These are phyloP conservation scores for Hypomesus transpacificus DNA, from an alignment of 2,113 vertebrate species.

Conservation along the genomic window DNA sequence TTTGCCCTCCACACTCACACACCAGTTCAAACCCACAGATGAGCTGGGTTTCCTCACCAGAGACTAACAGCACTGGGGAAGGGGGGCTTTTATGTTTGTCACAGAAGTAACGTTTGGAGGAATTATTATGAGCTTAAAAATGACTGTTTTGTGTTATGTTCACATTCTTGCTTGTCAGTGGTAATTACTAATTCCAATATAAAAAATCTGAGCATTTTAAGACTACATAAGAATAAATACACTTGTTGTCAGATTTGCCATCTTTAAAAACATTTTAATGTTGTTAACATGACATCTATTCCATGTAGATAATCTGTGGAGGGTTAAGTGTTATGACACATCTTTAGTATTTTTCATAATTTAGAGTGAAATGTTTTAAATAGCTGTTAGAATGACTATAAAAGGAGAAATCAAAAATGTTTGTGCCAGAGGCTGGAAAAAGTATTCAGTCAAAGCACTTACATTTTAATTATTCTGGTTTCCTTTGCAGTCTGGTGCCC, in stretches of 20 bases:
- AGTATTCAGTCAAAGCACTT: constrained; percentile 66
- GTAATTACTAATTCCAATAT: not conserved
- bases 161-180: constrained; percentile 1
- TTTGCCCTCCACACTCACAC: constrained; percentile 29
- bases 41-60: constrained; percentile 22
- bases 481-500: constrained; percentile 62
- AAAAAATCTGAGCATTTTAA: no score
- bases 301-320: constrained; percentile 42
- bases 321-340: constrained; percentile 33
- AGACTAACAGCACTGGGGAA: not conserved
- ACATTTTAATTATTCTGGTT: constrained; percentile 67
- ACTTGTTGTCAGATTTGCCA: no score
- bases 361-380: constrained; percentile 47
- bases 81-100: not conserved
- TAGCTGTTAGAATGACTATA: constrained; percentile 52
- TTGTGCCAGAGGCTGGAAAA: constrained; percentile 70
- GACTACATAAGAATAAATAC: no score
- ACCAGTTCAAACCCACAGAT: constrained; percentile 4
- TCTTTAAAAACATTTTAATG: not conserved
- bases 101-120: not conserved
- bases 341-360: constrained; percentile 52
- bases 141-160: not conserved
- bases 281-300: constrained; percentile 48
- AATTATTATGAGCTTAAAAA: constrained; percentile 4
- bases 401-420: constrained; percentile 64